Base-by-base conservation (phyloP, 2,797 vertebrate species). In the Streptopelia turtur region DNA sequence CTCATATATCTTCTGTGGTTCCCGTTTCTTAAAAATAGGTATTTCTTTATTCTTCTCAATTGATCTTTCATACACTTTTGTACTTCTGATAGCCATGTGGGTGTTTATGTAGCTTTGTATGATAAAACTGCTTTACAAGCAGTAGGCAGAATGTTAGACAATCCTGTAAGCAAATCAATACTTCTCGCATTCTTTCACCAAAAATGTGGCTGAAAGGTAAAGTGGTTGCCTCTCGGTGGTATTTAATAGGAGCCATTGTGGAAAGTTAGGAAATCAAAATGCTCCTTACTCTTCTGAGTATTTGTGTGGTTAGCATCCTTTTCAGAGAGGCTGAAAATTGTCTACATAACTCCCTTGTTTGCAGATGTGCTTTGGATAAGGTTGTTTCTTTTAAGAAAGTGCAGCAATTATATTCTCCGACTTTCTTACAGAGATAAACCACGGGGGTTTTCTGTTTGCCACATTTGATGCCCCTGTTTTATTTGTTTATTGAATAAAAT, bases 371-470 rank as follows among this genome's bases (percentile, higher is more conserved):
- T 76, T 89, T 79, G 86, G 57, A 64, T 83, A 74, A 90, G 25
- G 30, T 24, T 79, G 43, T 91, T 94, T 96, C 88, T 94, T 82
- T 82, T 89, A 87, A 94, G 91, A 94, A 95, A 83, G 74, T 76
- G 22, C 76, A 90, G 71, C 93, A 96, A 61, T 81, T 30, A 83
- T 59, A 53, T 93, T 95, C 68, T 95, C 50, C 85, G 50, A 59
- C 70, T 88, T 89, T 83, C 89, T 90, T 96, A 84, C 63, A 91
- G 63, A 80, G 45, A 72, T 91, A 93, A 96, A 93, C 92, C 91
- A 96, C 94, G 94, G 17, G 65, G 68, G 76, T 76, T 97, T 98
- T 97, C 95, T 96, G 53, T 95, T 86, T 82, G 56, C 81, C 18
- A 4, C 7, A 2, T 88, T 79, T 91, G 57, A 30, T 79, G 45